Conservation (phyloP, 2,888 invertebrate genomes). For the Harpalus rubripes region DNA sequence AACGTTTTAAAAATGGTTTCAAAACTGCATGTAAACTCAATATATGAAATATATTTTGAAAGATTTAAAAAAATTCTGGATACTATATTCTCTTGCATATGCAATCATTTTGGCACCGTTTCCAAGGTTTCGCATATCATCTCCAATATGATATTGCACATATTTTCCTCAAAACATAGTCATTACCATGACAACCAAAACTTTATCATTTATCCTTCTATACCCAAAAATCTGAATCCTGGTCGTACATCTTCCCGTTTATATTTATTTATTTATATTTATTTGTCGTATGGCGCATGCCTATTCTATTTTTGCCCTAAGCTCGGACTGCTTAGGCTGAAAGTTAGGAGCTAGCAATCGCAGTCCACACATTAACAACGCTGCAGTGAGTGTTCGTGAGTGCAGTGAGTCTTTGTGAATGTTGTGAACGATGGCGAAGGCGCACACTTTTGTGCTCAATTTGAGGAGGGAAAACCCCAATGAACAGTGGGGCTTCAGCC, state of each 20-base stretch:
- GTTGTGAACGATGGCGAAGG: slow-evolving; percentile 82
- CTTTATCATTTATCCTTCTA: background rate
- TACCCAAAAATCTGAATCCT: background rate
- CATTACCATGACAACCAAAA: too few species aligned
- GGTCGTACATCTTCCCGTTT: background rate
- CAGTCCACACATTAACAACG: too few species aligned
- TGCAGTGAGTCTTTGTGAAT: slow-evolving; percentile 41
- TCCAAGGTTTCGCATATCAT: too few species aligned
- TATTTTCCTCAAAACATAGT: too few species aligned
- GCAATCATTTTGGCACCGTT: too few species aligned
- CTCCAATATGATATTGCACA: too few species aligned
- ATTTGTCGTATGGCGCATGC: background rate
- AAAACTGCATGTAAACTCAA: too few species aligned
- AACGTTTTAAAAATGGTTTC: too few species aligned
- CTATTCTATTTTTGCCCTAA: background rate
- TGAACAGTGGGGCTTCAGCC: slow-evolving; percentile 91
- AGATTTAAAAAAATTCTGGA: too few species aligned
- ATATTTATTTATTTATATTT: background rate
- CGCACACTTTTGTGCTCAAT: slow-evolving; percentile 87
- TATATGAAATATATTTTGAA: too few species aligned
- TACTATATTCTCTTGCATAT: too few species aligned
- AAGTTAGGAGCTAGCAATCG: too few species aligned
- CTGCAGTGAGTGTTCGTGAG: background rate
- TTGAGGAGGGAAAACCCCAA: slow-evolving; percentile 85
- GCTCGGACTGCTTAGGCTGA: background rate